Evolutionary conservation across 2,888 invertebrate genomes (phyloP), one percentile per base, ranked within the genome.

Genomic region (Mactromeris polynyma): DNA sequence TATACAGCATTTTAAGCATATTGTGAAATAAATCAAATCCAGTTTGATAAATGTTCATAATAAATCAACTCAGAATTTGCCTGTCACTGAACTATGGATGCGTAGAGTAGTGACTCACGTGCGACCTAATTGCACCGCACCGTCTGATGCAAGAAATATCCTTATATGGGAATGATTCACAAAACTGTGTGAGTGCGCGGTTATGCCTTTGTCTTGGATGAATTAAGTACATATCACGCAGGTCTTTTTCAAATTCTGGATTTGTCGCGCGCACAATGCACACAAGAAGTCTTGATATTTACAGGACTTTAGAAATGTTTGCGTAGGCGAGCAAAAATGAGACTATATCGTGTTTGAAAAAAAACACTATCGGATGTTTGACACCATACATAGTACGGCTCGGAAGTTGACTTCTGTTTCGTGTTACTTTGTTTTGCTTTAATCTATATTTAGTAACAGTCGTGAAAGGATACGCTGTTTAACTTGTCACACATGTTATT

Each of bases 1-100:
- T 46, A 46, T 3, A 46, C 46, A 11, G 14, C 46, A 46, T 46
- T 46, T 46, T 46, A 46, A 46, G 11, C 46, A 46, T 17, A 46
- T 46, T 46, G 46, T 46, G 46, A 46, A 46, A 46, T 46, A 46
- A 46, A 46, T 46, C 26, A 0, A 26, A 64, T n/a, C 58, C 26
- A 64, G 26, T n/a, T 64, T 64, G 58, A 64, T 64, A 64, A 64
- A 64, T 64, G 58, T 64, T 26, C 58, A 26, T n/a, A 64, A 26
- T 26, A 64, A 46, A 64, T 64, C 58, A 64, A 64, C n/a, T 9
- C 46, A 46, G 46, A 4, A 14, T 14, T 9, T n/a, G n/a, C n/a
- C 1, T 64, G 58, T 9, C 9, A n/a, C 26, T 64, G n/a, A n/a
- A 14, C n/a, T 26, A 11, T 26, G 3, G 26, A 6, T 51, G 14